phyloP scores from a whole-genome alignment of 2,113 vertebrate species.

The Chitala chitala region DNA sequence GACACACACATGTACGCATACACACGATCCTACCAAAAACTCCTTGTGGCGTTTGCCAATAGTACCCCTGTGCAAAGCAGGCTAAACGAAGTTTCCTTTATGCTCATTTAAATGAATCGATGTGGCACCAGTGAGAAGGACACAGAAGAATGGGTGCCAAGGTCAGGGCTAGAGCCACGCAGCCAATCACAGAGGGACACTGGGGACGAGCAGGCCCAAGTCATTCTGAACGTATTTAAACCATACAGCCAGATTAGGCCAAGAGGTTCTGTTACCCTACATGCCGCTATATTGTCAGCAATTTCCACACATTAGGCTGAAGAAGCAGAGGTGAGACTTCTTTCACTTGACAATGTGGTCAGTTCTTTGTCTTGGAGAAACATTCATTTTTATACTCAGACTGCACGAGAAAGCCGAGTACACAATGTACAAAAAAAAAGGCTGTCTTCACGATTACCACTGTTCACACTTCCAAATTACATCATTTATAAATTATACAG shows the following conservation, averaged over 20 bases:
- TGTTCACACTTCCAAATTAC: too few relatives aligned
- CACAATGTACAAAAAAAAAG: too few relatives aligned
- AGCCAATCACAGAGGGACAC: neutral
- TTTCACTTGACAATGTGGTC: neutral
- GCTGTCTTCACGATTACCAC: too few relatives aligned
- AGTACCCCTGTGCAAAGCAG: neutral
- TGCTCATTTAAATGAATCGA: neutral
- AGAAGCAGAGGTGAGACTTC: neutral
- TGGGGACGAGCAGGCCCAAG: neutral
- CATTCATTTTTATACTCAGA: neutral
- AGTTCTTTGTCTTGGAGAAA: neutral
- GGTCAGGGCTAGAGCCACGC: neutral
- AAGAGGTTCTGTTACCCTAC: conserved; percentile 62
- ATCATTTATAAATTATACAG: neutral
- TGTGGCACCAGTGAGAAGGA: neutral
- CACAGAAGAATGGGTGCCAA: conserved; percentile 1
- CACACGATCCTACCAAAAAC: too few relatives aligned
- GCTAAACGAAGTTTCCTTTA: conserved; percentile 14
- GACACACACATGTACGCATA: too few relatives aligned
- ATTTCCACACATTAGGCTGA: neutral
- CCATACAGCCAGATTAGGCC: conserved; percentile 64
- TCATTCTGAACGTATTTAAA: too few relatives aligned
- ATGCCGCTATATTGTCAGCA: neutral
- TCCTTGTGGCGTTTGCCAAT: too few relatives aligned
- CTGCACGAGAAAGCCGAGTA: too few relatives aligned